Conservation (phyloP, 2,797 vertebrate genomes). For the Phrynocephalus vlangalii region DNA sequence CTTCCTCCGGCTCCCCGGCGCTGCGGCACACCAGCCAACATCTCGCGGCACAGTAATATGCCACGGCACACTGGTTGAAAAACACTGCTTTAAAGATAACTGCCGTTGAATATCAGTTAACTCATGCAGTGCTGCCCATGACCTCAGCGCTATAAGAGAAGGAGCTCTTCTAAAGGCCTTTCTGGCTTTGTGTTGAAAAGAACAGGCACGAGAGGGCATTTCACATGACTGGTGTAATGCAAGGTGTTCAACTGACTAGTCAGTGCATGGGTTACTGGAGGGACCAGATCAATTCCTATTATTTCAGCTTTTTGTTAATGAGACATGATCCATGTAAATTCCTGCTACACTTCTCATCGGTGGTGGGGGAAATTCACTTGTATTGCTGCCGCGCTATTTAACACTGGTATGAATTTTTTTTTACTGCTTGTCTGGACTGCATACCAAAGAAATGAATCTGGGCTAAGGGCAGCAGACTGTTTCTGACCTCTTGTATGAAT, state of each 20-base stretch:
- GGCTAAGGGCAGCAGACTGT: not conserved
- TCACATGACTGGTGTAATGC: too few relatives aligned
- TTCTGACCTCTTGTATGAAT: not conserved
- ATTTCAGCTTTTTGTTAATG: not conserved
- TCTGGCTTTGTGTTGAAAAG: not conserved
- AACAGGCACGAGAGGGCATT: not conserved
- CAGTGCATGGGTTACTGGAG: not conserved
- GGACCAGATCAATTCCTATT: not conserved
- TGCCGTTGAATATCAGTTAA: not conserved
- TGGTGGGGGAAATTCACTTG: not conserved
- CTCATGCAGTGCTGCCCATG: not conserved
- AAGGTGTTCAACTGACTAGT: not conserved
- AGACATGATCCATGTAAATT: not conserved
- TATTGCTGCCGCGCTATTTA: not conserved
- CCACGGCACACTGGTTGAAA: too few relatives aligned
- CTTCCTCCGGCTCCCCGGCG: too few relatives aligned
- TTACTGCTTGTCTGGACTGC: not conserved
- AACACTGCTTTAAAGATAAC: not conserved
- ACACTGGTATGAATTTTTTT: not conserved
- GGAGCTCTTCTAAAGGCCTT: too few relatives aligned
- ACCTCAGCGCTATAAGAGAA: not conserved
- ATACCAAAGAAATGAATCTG: not conserved
- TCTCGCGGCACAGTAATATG: too few relatives aligned
- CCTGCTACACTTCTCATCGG: not conserved
- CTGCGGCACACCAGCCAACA: too few relatives aligned